Conservation (phyloP, 2,113 vertebrate species). For the Nannobrachium achirus region DNA sequence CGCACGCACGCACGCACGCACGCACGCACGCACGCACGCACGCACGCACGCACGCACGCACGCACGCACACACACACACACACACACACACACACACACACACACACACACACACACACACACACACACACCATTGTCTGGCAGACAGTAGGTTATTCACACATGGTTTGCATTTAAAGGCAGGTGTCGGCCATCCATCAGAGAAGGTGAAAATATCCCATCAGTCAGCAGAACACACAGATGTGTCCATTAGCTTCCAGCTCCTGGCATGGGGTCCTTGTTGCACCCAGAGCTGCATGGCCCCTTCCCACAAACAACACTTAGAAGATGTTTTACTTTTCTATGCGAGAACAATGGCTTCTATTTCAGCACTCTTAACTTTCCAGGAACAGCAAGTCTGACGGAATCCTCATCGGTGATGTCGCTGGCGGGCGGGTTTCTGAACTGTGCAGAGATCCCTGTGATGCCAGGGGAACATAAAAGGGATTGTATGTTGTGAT, state of each 20-base stretch:
- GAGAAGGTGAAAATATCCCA: conserved; percentile 48
- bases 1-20: background rate
- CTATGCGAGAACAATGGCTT: no score
- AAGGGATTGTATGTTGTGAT: no score
- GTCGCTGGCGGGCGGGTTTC: no score
- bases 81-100: background rate
- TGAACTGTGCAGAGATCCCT: no score
- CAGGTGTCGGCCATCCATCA: conserved; percentile 39
- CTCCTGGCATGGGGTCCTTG: conserved; percentile 27
- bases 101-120: background rate
- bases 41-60: background rate
- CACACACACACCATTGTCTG: no score
- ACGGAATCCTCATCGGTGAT: no score
- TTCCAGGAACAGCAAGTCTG: no score
- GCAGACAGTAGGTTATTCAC: conserved; percentile 40
- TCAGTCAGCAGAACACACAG: conserved; percentile 44
- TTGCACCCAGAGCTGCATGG: conserved; percentile 37
- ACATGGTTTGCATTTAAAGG: conserved; percentile 46
- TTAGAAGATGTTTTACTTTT: no score
- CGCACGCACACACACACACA: no score
- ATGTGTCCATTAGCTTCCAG: conserved; percentile 39
- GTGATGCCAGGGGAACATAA: no score
- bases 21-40: background rate
- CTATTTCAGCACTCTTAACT: no score
- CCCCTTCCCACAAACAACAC: no score